A percentile compares a stretch with the other conserved stretches of the same genome.
phyloP scores from a whole-genome alignment of 2,113 vertebrate genomes.

The Anas platyrhynchos region DNA sequence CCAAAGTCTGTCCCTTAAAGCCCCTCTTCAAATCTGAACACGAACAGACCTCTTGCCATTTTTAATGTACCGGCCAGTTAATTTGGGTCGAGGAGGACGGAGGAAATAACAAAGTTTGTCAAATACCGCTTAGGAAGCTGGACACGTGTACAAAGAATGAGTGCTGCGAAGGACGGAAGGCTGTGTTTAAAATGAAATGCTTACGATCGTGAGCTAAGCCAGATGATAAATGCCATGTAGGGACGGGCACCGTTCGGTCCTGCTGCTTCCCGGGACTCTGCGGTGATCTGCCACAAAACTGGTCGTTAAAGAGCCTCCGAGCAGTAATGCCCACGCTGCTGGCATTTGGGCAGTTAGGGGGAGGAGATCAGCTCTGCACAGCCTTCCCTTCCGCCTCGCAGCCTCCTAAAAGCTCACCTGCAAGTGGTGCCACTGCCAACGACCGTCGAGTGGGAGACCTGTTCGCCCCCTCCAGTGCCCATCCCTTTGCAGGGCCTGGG shows the following conservation, averaged over 20 bases:
- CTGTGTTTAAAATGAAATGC: constrained; percentile 1
- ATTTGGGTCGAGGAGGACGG: neutral
- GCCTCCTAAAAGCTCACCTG: neutral
- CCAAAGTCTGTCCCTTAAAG: neutral
- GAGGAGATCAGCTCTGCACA: neutral
- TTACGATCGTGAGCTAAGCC: neutral
- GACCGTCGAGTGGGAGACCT: neutral
- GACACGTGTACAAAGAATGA: neutral
- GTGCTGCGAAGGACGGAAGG: neutral
- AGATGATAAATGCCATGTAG: neutral
- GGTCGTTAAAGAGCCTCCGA: neutral
- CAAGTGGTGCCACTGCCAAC: rapidly evolving
- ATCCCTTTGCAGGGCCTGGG: neutral
- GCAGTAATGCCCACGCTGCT: neutral
- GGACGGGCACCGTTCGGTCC: neutral
- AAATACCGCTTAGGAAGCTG: neutral
- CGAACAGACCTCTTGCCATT: neutral
- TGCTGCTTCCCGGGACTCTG: neutral
- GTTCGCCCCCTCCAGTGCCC: neutral
- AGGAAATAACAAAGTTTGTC: neutral
- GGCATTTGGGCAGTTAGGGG: neutral
- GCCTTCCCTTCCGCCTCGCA: neutral
- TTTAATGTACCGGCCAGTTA: neutral
- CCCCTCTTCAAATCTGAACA: neutral
- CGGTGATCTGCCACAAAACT: neutral